Evolutionary conservation across 2,888 invertebrate species (phyloP).

Genomic region (Tubiluchus corallicola): DNA sequence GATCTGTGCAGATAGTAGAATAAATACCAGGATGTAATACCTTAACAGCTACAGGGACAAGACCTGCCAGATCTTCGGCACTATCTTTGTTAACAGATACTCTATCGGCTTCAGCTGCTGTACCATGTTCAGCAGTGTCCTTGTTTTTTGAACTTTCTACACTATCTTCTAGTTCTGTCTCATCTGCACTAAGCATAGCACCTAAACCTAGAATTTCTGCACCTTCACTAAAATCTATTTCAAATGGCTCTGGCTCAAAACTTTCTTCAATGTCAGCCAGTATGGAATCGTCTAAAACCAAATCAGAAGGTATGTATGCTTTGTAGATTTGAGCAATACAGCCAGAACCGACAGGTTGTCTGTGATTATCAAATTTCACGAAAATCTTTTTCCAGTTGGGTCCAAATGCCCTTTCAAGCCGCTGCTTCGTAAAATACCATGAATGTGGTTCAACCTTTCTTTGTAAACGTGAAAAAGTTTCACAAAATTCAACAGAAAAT

Average conservation of each 20-base stretch:
- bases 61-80: constrained; percentile 9
- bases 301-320: constrained; percentile 16
- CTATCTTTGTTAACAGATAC: constrained; percentile 5
- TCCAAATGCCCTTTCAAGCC: constrained; percentile 26
- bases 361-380: constrained; percentile 24
- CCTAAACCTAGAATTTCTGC: too few relatives aligned
- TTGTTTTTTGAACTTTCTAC: too few relatives aligned
- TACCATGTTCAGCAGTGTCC: too few relatives aligned
- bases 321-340: constrained; percentile 34
- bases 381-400: constrained; percentile 27
- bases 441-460: constrained; percentile 25
- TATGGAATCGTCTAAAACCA: constrained; percentile 14
- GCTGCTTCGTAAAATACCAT: constrained; percentile 27
- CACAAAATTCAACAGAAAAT: constrained; percentile 32
- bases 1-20: constrained; percentile 26
- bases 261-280: constrained; percentile 12
- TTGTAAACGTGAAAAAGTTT: constrained; percentile 27
- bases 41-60: constrained; percentile 29
- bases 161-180: too few relatives aligned
- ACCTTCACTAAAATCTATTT: constrained; percentile 14
- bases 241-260: constrained; percentile 4
- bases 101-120: too few relatives aligned
- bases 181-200: too few relatives aligned
- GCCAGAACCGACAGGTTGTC: constrained; percentile 34
- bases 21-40: constrained; percentile 32